Evolutionary conservation across 1,140 invertebrate species (phyloP), one percentile per base, ranked within the genome.

Genomic region (Rhagoletis pomonella): DNA sequence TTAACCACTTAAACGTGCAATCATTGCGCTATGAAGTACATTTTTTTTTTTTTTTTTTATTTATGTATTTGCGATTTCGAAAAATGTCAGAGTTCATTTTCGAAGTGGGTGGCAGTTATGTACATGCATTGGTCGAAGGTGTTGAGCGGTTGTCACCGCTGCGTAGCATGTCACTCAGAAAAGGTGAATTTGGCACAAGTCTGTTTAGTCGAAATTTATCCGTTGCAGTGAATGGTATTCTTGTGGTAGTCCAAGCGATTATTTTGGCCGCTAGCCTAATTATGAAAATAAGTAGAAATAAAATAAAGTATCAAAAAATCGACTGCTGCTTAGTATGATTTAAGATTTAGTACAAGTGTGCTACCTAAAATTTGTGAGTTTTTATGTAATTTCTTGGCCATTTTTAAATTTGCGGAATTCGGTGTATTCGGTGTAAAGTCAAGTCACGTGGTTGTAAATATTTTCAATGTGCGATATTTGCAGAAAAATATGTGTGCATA

Each of bases 11-110:
- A 67, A 4, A 67, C 7, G 29, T 67, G 10, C n/a, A 67, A 39
- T 14, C 60, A 62, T 4, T 17, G 17, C 6, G 29, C 19, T 5
- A 29, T 67, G 5, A 67, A 67, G 19, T 67, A 9, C 1, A 14
- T 7, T 67, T 2, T 42, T 5, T 39, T 39, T 67, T 7, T 55
- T 55, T 55, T 10, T 55, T 55, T 29, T 29, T 29, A 55, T 55
- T 55, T 55, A 55, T 29, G 29, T 29, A n/a, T n/a, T 64, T 10
- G 17, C 62, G 3, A 12, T 39, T 67, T 67, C 29, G 29, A 29
- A 67, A 67, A 29, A 39, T 67, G 64, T 39, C 64, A 67, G 10
- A 67, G 64, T 67, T 67, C 64, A 67, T 67, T 67, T 67, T 67
- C 64, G 64, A 19, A 67, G 19, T 67, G 6, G 64, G 4, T 39